Base-by-base conservation (phyloP, 2,888 invertebrate species). In the Coleophora deauratella region DNA sequence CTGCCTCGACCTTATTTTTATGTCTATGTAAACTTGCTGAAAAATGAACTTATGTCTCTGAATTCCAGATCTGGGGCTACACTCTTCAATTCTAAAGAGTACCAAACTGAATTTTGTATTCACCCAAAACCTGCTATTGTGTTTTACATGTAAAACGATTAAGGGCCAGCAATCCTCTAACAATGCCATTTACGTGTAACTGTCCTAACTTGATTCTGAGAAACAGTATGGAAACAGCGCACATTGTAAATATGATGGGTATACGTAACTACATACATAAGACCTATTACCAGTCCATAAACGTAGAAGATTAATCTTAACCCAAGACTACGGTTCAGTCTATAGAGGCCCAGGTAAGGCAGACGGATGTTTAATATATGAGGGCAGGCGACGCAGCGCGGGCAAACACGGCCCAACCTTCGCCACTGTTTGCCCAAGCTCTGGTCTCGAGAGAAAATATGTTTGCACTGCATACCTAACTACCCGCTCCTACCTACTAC, bases 1-100 rank as follows among this genome's bases (percentile, higher is more conserved):
- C 80, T 79, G 82, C 82, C 73, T 61, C 81, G 75, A 81, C 82
- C 82, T 82, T 82, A 84, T 84, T 84, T 81, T 84, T 82, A 85
- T 80, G 77, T 70, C 71, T 67, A 77, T 79, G 81, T 82, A 78
- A 82, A 82, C 79, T 77, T 77, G 76, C 74, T 75, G 78, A 75
- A 81, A 80, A 84, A 79, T 72, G 78, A 76, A 79, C 77, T 82
- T 80, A 81, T 80, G 77, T 75, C 69, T 58, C 55, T 66, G 68
- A 72, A n/a, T n/a, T n/a, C n/a, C n/a, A n/a, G n/a, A n/a, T n/a
- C n/a, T n/a, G n/a, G n/a, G n/a, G n/a, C n/a, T n/a, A n/a, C n/a
- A n/a, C n/a, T n/a, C n/a, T n/a, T n/a, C n/a, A n/a, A n/a, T n/a
- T n/a, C n/a, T n/a, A n/a, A n/a, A n/a, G n/a, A n/a, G n/a, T n/a